Percentiles rank a stretch among this genome's conserved stretches.
Evolutionary conservation across 2,797 vertebrate species (phyloP).

Genomic region (Enteromius viviparus): DNA sequence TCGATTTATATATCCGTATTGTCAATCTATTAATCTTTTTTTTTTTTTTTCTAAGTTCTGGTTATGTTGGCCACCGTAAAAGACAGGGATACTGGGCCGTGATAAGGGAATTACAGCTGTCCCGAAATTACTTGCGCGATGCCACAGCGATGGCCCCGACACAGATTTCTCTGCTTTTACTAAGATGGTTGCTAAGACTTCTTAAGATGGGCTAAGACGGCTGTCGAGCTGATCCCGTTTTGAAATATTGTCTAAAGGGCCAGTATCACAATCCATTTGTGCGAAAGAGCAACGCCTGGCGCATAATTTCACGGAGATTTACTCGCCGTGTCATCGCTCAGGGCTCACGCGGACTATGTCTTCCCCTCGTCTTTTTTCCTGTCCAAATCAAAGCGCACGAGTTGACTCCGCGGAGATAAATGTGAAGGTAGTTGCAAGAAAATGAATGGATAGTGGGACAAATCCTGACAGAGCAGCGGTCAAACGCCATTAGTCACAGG

Average conservation of each 20-base stretch:
- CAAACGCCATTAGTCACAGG: constrained; percentile 89
- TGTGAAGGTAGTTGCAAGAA: constrained; percentile 78
- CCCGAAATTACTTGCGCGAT: constrained; percentile 4
- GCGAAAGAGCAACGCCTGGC: constrained; percentile 51
- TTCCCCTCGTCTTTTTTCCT: constrained; percentile 30
- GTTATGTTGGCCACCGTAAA: not conserved
- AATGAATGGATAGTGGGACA: constrained; percentile 78
- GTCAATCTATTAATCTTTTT: too few species aligned
- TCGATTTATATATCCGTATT: too few species aligned
- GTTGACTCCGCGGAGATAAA: constrained; percentile 75
- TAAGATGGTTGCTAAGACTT: constrained; percentile 37
- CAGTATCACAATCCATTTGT: constrained; percentile 40
- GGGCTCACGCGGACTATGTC: constrained; percentile 46
- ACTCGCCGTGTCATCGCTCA: constrained; percentile 53
- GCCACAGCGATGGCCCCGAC: constrained; percentile 24
- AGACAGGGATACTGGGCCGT: not conserved
- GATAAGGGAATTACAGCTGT: constrained; percentile 26
- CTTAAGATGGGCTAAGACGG: constrained; percentile 42
- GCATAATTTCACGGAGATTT: constrained; percentile 64
- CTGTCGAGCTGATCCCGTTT: constrained; percentile 29
- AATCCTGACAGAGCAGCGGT: constrained; percentile 74
- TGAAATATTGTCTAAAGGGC: constrained; percentile 39
- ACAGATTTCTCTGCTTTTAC: constrained; percentile 23
- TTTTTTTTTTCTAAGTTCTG: not conserved
- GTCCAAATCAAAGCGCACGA: constrained; percentile 57